These are phyloP conservation scores for Papio anubis DNA, from an alignment of 2,113 vertebrate genomes.

Conservation along the genomic window DNA sequence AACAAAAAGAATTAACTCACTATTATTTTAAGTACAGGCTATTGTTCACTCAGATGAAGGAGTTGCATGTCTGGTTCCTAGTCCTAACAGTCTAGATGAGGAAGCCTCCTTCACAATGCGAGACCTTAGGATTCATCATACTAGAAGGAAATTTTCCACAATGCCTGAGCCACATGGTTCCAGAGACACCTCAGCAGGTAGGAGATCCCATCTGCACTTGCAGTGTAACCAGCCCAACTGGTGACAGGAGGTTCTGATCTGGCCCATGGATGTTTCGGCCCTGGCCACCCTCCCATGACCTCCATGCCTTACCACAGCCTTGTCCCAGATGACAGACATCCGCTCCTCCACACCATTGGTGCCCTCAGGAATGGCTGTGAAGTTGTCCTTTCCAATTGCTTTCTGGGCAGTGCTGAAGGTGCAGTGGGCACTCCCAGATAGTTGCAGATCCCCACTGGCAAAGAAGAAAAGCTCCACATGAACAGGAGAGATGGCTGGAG, in stretches of 20 bases:
- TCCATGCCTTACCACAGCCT: constrained; percentile 92
- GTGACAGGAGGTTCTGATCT: background rate
- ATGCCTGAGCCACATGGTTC: background rate
- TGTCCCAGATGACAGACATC: constrained; percentile 98
- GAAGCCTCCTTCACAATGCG: background rate
- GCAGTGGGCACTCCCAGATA: constrained; percentile 96
- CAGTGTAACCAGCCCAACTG: too few relatives aligned
- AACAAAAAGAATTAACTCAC: background rate
- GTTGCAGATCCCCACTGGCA: constrained; percentile 94
- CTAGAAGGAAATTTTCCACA: background rate
- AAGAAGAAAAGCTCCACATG: background rate
- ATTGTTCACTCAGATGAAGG: background rate
- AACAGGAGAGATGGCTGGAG: background rate
- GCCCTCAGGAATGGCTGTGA: constrained; percentile 97
- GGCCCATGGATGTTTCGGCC: background rate
- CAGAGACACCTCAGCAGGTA: background rate
- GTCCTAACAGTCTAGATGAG: background rate
- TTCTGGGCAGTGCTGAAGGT: constrained; percentile 98
- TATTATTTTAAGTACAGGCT: background rate
- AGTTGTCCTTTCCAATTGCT: constrained; percentile 98
- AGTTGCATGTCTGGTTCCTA: background rate
- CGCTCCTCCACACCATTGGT: constrained; percentile 97
- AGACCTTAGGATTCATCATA: background rate
- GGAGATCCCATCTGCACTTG: background rate
- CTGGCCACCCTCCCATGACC: background rate